phyloP scores from a whole-genome alignment of 2,797 vertebrate genomes.

The Peromyscus aztecus region DNA sequence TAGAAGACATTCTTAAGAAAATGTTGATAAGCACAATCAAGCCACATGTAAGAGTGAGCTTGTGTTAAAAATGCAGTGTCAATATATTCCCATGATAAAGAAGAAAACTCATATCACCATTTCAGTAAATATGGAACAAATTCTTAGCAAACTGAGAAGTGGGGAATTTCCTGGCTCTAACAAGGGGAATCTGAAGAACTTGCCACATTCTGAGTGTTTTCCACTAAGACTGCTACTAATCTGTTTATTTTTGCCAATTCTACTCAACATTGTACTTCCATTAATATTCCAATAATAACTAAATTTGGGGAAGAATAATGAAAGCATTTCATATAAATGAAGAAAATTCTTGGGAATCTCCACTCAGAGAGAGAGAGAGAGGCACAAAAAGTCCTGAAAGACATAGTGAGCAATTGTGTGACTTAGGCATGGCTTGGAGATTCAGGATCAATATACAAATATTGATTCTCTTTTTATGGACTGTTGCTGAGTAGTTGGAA shows the following conservation, averaged over 20 bases:
- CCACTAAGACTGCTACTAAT: not conserved
- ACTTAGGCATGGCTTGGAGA: not conserved
- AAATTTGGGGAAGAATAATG: not conserved
- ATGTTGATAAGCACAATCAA: not conserved
- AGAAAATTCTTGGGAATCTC: slow-evolving; percentile 32
- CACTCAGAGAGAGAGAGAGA: not conserved
- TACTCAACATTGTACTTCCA: not conserved
- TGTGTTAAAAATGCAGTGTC: not conserved
- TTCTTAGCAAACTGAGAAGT: not conserved
- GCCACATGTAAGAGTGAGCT: not conserved
- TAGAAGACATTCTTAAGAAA: not conserved
- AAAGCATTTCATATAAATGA: not conserved
- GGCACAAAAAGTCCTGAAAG: not conserved
- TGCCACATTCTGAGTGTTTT: not conserved
- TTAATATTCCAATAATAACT: not conserved
- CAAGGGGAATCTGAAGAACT: not conserved
- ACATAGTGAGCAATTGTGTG: not conserved
- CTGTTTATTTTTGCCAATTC: not conserved
- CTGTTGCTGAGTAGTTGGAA: not conserved
- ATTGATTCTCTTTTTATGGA: not conserved
- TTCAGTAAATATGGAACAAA: not conserved
- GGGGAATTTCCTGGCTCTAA: not conserved
- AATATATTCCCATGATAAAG: not conserved
- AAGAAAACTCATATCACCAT: not conserved
- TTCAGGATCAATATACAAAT: not conserved